Evolutionary conservation across 1,140 invertebrate genomes (phyloP).

Genomic region (Portunus trituberculatus): DNA sequence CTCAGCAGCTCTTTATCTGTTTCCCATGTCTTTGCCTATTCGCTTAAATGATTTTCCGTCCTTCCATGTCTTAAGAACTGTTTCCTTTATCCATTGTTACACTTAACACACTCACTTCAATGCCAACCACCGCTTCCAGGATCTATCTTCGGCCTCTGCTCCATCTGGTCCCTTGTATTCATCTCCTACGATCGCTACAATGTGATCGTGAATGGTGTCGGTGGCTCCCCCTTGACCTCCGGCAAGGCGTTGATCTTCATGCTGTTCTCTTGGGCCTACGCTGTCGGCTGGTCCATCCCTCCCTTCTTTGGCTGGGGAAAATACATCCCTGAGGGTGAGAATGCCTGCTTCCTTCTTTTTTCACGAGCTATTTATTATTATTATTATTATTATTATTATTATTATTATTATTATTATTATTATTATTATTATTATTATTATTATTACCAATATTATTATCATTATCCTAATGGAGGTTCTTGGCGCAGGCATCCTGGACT

Average conservation of each 20-base stretch:
- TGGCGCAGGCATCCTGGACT: slow-evolving; percentile 77
- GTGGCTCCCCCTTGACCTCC: slow-evolving; percentile 78
- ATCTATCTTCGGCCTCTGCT: slow-evolving; percentile 78
- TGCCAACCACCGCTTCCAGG: slow-evolving; percentile 68
- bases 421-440: no score
- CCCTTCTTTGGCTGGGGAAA: slow-evolving; percentile 79
- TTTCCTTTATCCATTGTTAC: neutral
- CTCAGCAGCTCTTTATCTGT: neutral
- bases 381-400: no score
- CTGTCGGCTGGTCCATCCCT: slow-evolving; percentile 77
- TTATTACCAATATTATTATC: no score
- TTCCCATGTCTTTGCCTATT: no score
- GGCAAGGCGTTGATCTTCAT: slow-evolving; percentile 77
- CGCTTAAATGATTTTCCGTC: no score
- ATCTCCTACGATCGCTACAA: slow-evolving; percentile 79
- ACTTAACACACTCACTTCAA: neutral
- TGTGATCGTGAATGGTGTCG: slow-evolving; percentile 79
- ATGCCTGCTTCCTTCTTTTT: no score
- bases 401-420: no score
- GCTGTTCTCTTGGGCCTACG: slow-evolving; percentile 78
- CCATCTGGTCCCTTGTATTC: slow-evolving; percentile 78
- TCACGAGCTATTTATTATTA: no score
- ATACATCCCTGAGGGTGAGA: slow-evolving; percentile 78
- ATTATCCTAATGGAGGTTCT: neutral
- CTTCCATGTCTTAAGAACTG: neutral